Evolutionary conservation across 2,888 invertebrate genomes (phyloP).

Genomic region (Meandrusa payeni): DNA sequence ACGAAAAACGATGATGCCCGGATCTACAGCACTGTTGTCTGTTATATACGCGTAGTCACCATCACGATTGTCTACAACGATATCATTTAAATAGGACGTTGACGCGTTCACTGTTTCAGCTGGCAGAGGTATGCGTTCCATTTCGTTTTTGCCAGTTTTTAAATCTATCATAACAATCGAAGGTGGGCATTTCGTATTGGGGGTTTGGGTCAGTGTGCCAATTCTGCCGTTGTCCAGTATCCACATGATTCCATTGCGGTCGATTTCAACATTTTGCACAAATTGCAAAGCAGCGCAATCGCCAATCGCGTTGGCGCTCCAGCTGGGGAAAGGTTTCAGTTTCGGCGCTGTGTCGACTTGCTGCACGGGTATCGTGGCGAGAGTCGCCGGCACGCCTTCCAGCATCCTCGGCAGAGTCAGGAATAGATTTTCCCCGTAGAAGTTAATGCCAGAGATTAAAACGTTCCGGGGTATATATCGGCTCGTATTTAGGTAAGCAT

Average conservation of each 20-base stretch:
- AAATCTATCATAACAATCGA: conserved; percentile 85
- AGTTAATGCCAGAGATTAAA: conserved; percentile 84
- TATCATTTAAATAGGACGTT: conserved; percentile 84
- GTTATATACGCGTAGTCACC: conserved; percentile 87
- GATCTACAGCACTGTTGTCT: conserved; percentile 84
- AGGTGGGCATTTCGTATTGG: conserved; percentile 82
- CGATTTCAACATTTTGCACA: conserved; percentile 88
- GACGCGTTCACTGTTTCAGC: conserved; percentile 78
- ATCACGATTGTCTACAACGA: conserved; percentile 86
- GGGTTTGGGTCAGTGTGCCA: conserved; percentile 79
- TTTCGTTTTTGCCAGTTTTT: conserved; percentile 76
- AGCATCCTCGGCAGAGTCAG: conserved; percentile 86
- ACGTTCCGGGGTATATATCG: conserved; percentile 85
- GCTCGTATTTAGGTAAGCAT: conserved; percentile 76
- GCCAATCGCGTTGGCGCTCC: conserved; percentile 84
- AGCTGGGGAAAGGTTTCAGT: conserved; percentile 85
- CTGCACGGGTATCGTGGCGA: conserved; percentile 79
- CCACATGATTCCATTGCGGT: conserved; percentile 85
- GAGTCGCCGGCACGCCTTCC: conserved; percentile 85
- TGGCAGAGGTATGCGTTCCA: conserved; percentile 83
- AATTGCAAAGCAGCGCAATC: conserved; percentile 86
- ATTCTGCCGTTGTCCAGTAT: conserved; percentile 85
- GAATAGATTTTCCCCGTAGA: conserved; percentile 84
- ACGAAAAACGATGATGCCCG: conserved; percentile 87
- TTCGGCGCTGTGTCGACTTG: conserved; percentile 77